Evolutionary conservation across 1,140 invertebrate species (phyloP).

Genomic region (Copidosoma floridanum): DNA sequence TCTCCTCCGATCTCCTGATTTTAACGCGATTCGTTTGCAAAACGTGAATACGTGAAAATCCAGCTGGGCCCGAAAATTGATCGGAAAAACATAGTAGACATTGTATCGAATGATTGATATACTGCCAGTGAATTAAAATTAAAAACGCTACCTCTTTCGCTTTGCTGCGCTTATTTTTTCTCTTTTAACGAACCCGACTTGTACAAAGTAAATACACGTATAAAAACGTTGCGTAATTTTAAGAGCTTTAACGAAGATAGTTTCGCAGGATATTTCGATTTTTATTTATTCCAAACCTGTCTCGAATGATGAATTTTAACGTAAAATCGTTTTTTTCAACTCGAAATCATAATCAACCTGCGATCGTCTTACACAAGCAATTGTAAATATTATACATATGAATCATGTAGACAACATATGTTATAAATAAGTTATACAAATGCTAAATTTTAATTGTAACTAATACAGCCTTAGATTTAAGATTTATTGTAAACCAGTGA

Average conservation of each 20-base stretch:
- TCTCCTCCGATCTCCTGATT: constrained; percentile 12
- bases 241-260: constrained; percentile 14
- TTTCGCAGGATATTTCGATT: constrained; percentile 25
- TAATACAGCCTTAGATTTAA: too few relatives aligned
- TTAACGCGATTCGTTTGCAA: constrained; percentile 25
- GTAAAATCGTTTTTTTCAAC: constrained; percentile 3
- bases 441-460: too few relatives aligned
- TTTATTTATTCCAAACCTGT: constrained; percentile 3
- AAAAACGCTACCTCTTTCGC: neutral
- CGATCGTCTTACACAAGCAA: constrained; percentile 5
- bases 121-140: neutral
- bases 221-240: constrained; percentile 29
- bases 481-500: too few relatives aligned
- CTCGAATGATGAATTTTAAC: too few relatives aligned
- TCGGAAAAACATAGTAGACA: neutral
- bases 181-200: constrained; percentile 11
- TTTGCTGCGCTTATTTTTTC: constrained; percentile 8
- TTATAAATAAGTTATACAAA: neutral
- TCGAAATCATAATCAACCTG: too few relatives aligned
- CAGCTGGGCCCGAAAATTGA: constrained; percentile 9
- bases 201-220: constrained; percentile 17
- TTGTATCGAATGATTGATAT: too few relatives aligned
- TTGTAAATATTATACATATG: neutral
- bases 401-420: neutral
- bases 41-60: neutral